Evolutionary conservation across 2,113 vertebrate species (phyloP).

Genomic region (Ammodytes marinus): DNA sequence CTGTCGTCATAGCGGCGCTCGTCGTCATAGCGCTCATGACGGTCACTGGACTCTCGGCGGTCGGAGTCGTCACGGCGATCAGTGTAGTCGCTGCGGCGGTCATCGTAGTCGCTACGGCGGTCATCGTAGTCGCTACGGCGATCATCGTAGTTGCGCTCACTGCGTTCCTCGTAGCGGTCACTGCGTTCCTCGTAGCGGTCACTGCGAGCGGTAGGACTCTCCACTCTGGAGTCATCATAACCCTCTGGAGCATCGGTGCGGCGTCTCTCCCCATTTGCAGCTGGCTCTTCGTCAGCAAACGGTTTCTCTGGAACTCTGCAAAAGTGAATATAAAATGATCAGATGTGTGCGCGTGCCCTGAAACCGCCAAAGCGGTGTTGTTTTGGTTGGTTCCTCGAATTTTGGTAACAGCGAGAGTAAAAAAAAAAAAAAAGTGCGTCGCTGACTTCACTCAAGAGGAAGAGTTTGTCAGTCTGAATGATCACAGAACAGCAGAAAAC

Average conservation of each 20-base stretch:
- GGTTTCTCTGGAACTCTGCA: slow-evolving; percentile 57
- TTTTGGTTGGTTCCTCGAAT: background rate
- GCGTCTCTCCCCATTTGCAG: slow-evolving; percentile 11
- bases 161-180: slow-evolving; percentile 27
- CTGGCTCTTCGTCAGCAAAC: slow-evolving; percentile 42
- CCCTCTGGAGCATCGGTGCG: background rate
- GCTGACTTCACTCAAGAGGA: too few species aligned
- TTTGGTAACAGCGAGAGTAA: too few species aligned
- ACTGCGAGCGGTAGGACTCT: background rate
- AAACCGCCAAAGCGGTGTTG: background rate
- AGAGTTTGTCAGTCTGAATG: too few species aligned
- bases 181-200: background rate
- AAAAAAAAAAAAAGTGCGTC: too few species aligned
- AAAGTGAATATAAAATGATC: slow-evolving; percentile 6
- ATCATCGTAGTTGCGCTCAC: slow-evolving; percentile 14
- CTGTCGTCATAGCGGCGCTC: slow-evolving; percentile 34
- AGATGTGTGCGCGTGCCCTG: background rate
- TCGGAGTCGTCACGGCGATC: slow-evolving; percentile 40
- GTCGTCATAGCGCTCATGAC: slow-evolving; percentile 15
- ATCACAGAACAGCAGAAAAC: too few species aligned
- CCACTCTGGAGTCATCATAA: background rate
- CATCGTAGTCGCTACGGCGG: slow-evolving; percentile 30
- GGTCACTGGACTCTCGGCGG: slow-evolving; percentile 23
- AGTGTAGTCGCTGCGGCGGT: slow-evolving; percentile 25
- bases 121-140: slow-evolving; percentile 38